A percentile compares a stretch with the other conserved stretches of the same genome.
Evolutionary conservation across 2,888 invertebrate genomes (phyloP).

Genomic region (Apotomis betuletana): DNA sequence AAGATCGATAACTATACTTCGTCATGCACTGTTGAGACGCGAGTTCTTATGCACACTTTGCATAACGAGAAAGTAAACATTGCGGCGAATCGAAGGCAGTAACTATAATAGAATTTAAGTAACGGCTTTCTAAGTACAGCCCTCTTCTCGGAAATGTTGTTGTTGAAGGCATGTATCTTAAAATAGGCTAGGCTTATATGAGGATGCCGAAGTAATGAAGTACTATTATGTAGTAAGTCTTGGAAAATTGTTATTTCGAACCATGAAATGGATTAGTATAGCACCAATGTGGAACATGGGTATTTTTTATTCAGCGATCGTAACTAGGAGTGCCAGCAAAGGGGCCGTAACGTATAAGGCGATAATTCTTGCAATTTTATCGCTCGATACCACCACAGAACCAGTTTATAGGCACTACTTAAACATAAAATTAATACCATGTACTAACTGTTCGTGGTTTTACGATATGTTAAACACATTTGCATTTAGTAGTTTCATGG

Average conservation of each 20-base stretch:
- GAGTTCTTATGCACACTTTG: conserved; percentile 29
- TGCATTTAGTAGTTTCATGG: background rate
- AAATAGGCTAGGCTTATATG: too few relatives aligned
- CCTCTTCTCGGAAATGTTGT: conserved; percentile 8
- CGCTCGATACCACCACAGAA: conserved; percentile 22
- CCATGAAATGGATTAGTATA: background rate
- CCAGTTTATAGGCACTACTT: conserved; percentile 32
- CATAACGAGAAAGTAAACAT: conserved; percentile 30
- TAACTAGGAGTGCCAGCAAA: conserved; percentile 33
- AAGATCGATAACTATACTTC: conserved; percentile 20
- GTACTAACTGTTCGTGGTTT: background rate
- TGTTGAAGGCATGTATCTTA: background rate
- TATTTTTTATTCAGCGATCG: conserved; percentile 6
- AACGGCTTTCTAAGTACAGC: background rate
- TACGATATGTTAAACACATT: conserved; percentile 6
- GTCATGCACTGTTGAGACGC: conserved; percentile 26
- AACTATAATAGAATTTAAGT: background rate
- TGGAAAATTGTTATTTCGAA: background rate
- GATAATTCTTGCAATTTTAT: conserved; percentile 37
- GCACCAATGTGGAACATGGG: background rate
- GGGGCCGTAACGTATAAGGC: conserved; percentile 36
- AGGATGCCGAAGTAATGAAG: too few relatives aligned
- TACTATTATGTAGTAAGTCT: too few relatives aligned
- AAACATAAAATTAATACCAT: conserved; percentile 21
- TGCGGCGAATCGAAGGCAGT: conserved; percentile 11